Base-by-base conservation (phyloP, 2,113 vertebrate species). In the Chlorodrepanis virens region DNA sequence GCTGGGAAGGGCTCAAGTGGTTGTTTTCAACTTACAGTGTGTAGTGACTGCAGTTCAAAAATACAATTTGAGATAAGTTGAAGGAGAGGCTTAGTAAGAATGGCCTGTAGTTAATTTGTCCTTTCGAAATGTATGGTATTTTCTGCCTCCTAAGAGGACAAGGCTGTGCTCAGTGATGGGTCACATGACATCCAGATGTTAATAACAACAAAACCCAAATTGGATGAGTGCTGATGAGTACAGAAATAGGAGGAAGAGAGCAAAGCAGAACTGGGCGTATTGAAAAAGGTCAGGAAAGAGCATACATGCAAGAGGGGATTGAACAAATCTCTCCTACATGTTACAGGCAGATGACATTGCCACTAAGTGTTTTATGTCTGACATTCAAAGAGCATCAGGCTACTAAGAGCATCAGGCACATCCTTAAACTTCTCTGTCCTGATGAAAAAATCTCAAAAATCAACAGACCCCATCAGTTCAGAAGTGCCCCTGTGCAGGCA, bases 51-150 rank as follows among this genome's bases (percentile, higher is more conserved):
- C 69, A 53, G 76, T 76, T 93, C 79, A 75, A 93, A 92, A 93
- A 80, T 71, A 83, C 47, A 70, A 45, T 57, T 84, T 53, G 89
- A 94, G 93, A 85, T 90, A 95, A 94, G 25, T 6, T 82, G 76
- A 92, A 96, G 70, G 84, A 95, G 90, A 82, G 69, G 68, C 76
- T 90, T 96, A 87, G 77, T 24, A 64, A 83, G 85, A 90, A 93
- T 0, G 16, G 76, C 47, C 44, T 78, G 64, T 76, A 81, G 79
- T 69, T 90, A 71, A 72, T 54, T 89, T 4, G 49, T 94, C 49
- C 74, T 87, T 93, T 69, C 49, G 83, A 84, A 92, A 84, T 0
- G 12, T n/a, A 40, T 49, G 49, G 63, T 23, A 81, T 88, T 87
- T 89, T 86, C 64, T 92, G 53, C 64, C 65, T 89, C 69, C 49